Percentiles rank a stretch among this genome's conserved stretches.
phyloP scores from a whole-genome alignment of 2,113 vertebrate species.

The Cranoglanis bouderius region DNA sequence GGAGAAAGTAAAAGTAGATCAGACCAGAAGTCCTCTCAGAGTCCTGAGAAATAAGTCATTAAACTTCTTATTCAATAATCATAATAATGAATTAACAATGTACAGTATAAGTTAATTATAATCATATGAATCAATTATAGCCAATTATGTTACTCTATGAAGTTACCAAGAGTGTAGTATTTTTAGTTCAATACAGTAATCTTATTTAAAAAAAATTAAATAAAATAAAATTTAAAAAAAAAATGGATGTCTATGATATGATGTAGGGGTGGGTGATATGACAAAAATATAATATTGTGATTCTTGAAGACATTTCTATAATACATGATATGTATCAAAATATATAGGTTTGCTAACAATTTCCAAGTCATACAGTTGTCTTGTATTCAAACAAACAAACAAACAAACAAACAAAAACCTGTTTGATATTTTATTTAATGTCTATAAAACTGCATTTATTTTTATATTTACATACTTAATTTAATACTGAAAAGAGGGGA shows the following conservation, averaged over 20 bases:
- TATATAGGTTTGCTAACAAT: neutral
- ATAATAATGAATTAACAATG: neutral
- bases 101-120: no score
- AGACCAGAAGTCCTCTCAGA: no score
- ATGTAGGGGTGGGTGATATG: neutral
- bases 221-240: no score
- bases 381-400: neutral
- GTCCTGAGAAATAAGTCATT: neutral
- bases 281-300: neutral
- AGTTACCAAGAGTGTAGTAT: neutral
- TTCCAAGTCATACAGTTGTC: neutral
- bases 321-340: neutral
- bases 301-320: neutral
- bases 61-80: no score
- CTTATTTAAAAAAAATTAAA: no score
- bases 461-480: neutral
- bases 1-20: neutral
- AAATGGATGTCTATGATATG: neutral
- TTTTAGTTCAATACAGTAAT: neutral
- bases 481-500: neutral
- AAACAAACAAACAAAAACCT: neutral
- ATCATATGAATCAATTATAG: neutral
- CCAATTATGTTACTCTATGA: neutral
- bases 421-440: neutral
- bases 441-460: neutral